A percentile compares a stretch with the other conserved stretches of the same genome.
Conservation (phyloP, 2,888 invertebrate genomes). For the Cistogaster globosa region DNA sequence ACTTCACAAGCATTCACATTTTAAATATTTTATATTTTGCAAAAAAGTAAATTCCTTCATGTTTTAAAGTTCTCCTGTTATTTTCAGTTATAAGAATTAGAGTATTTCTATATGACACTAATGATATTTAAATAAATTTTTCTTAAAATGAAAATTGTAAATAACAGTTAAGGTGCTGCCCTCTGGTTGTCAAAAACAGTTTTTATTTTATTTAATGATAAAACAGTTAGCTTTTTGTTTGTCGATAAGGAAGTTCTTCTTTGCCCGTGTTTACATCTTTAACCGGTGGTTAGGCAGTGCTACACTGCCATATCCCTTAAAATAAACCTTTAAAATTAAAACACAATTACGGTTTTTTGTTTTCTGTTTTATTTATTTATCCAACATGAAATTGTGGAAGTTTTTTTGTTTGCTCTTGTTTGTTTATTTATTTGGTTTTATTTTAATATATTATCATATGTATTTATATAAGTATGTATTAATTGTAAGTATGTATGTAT, state of each 20-base stretch:
- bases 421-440: conserved; percentile 41
- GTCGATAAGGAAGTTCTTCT: no score
- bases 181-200: background rate
- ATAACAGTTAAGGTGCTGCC: background rate
- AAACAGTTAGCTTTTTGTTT: background rate
- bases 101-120: no score
- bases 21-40: no score
- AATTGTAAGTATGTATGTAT: conserved; percentile 7
- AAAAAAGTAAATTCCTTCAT: no score
- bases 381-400: conserved; percentile 65
- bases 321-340: background rate
- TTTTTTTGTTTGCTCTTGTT: conserved; percentile 32
- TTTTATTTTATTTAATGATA: no score
- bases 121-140: no score
- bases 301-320: background rate
- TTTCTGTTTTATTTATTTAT: conserved; percentile 53
- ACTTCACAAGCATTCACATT: no score
- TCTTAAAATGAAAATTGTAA: no score
- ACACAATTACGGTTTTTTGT: conserved; percentile 3
- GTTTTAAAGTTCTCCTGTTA: no score
- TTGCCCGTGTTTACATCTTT: no score
- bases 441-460: conserved; percentile 27
- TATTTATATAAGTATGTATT: conserved; percentile 45
- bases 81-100: no score
- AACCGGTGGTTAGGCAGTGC: background rate